phyloP scores from a whole-genome alignment of 2,797 vertebrate species.

The Lacerta agilis region DNA sequence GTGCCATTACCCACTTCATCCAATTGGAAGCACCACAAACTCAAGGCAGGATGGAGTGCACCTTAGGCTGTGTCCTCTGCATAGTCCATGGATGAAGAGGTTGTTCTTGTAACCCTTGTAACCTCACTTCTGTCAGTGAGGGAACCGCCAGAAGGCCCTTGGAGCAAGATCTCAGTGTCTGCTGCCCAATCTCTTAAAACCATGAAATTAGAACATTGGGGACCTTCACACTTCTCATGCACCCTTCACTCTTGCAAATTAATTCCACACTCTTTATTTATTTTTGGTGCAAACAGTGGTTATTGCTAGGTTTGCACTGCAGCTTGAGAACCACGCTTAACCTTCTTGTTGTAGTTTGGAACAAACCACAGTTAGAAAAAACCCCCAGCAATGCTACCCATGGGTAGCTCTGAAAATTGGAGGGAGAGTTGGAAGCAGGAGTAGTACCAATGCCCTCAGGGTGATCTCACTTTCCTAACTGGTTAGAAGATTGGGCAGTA shows the following conservation, averaged over 20 bases:
- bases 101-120: not conserved
- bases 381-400: not conserved
- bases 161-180: no score
- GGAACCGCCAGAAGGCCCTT: not conserved
- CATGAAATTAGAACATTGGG: not conserved
- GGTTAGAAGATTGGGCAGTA: not conserved
- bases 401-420: not conserved
- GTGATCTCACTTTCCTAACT: not conserved
- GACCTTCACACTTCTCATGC: not conserved
- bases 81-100: not conserved
- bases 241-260: no score
- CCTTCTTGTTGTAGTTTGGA: not conserved
- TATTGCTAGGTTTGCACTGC: not conserved
- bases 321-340: not conserved
- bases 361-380: not conserved
- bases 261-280: not conserved
- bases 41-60: not conserved
- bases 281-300: not conserved
- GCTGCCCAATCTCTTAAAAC: not conserved
- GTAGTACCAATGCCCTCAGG: not conserved
- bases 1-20: not conserved
- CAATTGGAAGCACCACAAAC: not conserved
- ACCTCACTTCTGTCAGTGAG: not conserved
- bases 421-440: no score
- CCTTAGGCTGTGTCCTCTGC: not conserved